phyloP scores from a whole-genome alignment of 2,888 invertebrate species.

The Drosophila kanekoi region DNA sequence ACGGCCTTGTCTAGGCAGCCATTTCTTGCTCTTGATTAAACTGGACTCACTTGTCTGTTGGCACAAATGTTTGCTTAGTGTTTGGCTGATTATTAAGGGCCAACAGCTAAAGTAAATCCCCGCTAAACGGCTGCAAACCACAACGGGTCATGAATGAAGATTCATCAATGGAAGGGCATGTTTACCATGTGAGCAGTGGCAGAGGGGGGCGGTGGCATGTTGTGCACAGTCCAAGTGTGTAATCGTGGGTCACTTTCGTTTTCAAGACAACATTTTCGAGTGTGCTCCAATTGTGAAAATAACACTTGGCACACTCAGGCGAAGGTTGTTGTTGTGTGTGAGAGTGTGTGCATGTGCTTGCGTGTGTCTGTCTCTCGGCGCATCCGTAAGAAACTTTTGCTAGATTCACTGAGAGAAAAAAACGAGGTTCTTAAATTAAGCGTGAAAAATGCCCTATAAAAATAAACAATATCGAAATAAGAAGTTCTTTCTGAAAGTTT shows the following conservation, averaged over 20 bases:
- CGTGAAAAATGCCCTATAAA: too few species aligned
- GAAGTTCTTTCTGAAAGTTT: too few species aligned
- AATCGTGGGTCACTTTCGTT: slow-evolving; percentile 81
- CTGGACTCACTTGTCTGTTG: neutral
- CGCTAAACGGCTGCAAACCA: neutral
- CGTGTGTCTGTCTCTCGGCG: slow-evolving; percentile 16
- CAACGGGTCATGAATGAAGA: slow-evolving; percentile 60
- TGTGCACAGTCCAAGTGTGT: slow-evolving; percentile 43
- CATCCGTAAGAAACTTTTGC: slow-evolving; percentile 44
- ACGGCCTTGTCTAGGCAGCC: slow-evolving; percentile 52
- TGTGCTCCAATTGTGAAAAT: slow-evolving; percentile 77
- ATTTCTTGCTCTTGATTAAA: slow-evolving; percentile 17
- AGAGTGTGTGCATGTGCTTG: slow-evolving; percentile 12
- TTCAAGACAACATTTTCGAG: slow-evolving; percentile 65
- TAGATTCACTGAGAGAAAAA: neutral
- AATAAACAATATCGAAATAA: too few species aligned
- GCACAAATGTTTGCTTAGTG: slow-evolving; percentile 21
- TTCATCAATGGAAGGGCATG: slow-evolving; percentile 58
- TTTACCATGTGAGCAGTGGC: neutral
- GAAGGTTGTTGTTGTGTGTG: slow-evolving; percentile 62
- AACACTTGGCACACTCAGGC: slow-evolving; percentile 75
- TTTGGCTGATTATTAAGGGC: neutral
- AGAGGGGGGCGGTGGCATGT: neutral
- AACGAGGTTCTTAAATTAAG: neutral
- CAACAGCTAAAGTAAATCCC: slow-evolving; percentile 2